Conservation (phyloP, 2,797 vertebrate genomes). For the Galago senegalensis region DNA sequence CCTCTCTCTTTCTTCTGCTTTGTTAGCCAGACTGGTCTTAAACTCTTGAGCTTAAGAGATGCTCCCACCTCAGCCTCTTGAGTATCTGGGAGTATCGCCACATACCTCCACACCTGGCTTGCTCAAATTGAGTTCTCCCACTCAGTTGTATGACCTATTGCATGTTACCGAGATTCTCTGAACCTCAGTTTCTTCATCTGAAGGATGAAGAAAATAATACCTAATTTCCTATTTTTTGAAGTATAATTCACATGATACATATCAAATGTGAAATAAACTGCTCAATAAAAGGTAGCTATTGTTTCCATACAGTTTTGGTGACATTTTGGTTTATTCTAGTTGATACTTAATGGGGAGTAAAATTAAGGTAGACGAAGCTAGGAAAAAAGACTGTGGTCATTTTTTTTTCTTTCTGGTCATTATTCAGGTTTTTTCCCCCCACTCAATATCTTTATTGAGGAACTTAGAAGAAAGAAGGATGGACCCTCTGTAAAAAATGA, state of each 20-base stretch:
- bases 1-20: too few relatives aligned
- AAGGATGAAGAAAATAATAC: neutral
- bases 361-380: neutral
- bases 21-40: too few relatives aligned
- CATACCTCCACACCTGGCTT: too few relatives aligned
- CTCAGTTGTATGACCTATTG: neutral
- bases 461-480: constrained; percentile 67
- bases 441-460: constrained; percentile 74
- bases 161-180: neutral
- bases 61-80: too few relatives aligned
- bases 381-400: neutral
- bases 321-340: constrained; percentile 26
- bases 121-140: neutral
- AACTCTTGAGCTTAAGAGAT: too few relatives aligned
- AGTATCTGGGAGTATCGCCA: too few relatives aligned
- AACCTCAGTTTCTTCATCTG: neutral
- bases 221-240: neutral
- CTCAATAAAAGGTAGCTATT: neutral
- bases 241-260: neutral
- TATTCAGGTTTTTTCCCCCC: neutral
- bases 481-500: constrained; percentile 67
- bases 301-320: neutral
- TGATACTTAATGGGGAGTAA: neutral
- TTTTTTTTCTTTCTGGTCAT: neutral
- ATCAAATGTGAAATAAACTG: neutral